Evolutionary conservation across 2,888 invertebrate species (phyloP), one percentile per base, ranked within the genome.

Genomic region (Galerucella pusilla): DNA sequence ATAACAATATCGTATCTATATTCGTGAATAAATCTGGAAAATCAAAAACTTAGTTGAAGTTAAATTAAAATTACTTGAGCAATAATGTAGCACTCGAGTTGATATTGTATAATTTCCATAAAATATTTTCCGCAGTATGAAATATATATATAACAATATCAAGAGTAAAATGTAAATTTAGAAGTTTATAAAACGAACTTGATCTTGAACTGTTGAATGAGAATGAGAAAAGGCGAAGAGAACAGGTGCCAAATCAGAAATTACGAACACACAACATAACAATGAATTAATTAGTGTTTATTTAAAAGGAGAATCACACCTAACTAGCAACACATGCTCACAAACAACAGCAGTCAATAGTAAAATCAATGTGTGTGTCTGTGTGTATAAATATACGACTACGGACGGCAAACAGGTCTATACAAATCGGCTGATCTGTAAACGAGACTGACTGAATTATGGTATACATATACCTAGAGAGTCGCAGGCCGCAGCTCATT

Each of bases 401-500:
- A 68, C 68, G 10, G 59, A 71, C 73, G 67, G 68, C 71, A 77
- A 75, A 77, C 77, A 77, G 59, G 70, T 72, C 77, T 75, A 64
- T 75, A 75, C 75, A 77, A 77, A 71, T 75, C 71, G 77, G 75
- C 77, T 73, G 72, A 73, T 77, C 73, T 72, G 72, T 73, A 75
- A 75, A 73, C 75, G 73, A 65, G 59, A 79, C 79, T 81, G 79
- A 71, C 71, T 82, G 79, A 81, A 82, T 82, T 82, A 82, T 77
- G 76, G 73, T 74, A 42, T 42, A 42, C 28, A 28, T 28, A 28
- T 28, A 28, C 28, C 28, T 78, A 75, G 42, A 61, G 46, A 64
- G 70, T 64, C 70, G 79, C 77, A 79, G 76, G 78, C 82, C 81
- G 75, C 81, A 81, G 77, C 78, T 77, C 78, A 81, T 82, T 82